phyloP scores from a whole-genome alignment of 2,113 vertebrate species.

The Silurus glanis region DNA sequence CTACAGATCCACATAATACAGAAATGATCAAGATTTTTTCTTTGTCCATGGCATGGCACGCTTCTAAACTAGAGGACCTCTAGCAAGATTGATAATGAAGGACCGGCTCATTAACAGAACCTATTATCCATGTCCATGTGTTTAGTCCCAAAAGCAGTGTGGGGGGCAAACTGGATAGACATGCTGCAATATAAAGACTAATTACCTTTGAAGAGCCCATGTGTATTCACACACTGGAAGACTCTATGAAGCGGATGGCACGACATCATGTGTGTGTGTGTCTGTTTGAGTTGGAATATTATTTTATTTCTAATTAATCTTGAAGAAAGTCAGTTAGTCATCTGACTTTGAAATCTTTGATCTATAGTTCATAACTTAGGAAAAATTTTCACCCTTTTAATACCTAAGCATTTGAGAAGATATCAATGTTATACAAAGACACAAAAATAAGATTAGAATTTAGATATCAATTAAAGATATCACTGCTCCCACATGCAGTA shows the following conservation, averaged over 20 bases:
- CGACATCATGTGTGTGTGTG: conserved; percentile 55
- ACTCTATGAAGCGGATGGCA: conserved; percentile 60
- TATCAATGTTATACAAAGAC: not conserved
- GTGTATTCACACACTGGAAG: conserved; percentile 65
- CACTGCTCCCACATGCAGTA: not conserved
- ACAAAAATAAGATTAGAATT: not conserved
- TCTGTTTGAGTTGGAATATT: not conserved
- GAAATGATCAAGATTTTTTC: conserved; percentile 59
- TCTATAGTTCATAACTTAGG: not conserved
- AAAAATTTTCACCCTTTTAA: no score
- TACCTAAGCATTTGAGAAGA: not conserved
- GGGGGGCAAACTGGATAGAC: conserved; percentile 72
- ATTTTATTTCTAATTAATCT: not conserved
- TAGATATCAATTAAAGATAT: not conserved
- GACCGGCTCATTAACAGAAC: conserved; percentile 80
- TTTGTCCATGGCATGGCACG: conserved; percentile 67
- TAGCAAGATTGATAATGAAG: conserved; percentile 80
- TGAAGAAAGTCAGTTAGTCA: not conserved
- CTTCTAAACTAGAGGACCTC: conserved; percentile 64
- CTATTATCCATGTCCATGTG: conserved; percentile 79
- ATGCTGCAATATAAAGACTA: conserved; percentile 78
- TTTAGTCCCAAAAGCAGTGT: conserved; percentile 71
- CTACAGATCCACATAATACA: conserved; percentile 52
- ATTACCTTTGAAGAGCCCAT: conserved; percentile 75
- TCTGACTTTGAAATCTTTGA: not conserved